These are phyloP conservation scores for Diabrotica undecimpunctata DNA, from an alignment of 1,140 invertebrate genomes.

Conservation along the genomic window DNA sequence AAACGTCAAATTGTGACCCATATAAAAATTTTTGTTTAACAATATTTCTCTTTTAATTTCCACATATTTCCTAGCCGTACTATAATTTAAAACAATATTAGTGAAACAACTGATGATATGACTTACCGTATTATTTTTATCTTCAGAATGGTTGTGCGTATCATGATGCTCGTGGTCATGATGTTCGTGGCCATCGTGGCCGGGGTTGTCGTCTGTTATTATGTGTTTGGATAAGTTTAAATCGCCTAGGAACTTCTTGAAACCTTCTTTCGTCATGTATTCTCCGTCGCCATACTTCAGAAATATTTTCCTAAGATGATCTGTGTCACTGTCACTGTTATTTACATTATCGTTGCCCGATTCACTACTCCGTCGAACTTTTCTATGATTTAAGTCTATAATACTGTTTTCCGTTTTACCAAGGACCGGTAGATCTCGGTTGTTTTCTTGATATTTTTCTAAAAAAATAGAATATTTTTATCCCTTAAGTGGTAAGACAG, in stretches of 20 bases:
- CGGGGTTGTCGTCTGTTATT: background rate
- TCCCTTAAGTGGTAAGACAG: too few species aligned
- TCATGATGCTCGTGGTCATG: background rate
- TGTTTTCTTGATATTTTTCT: background rate
- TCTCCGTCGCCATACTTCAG: slow-evolving; percentile 54
- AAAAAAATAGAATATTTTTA: too few species aligned
- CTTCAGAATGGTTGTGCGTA: background rate
- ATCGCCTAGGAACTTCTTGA: slow-evolving; percentile 57
- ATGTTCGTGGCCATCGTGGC: background rate
- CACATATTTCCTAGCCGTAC: too few species aligned
- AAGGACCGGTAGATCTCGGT: background rate
- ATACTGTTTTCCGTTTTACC: slow-evolving; percentile 6
- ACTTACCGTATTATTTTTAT: background rate
- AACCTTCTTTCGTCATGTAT: slow-evolving; percentile 62
- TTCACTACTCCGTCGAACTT: slow-evolving; percentile 9
- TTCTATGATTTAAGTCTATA: slow-evolving; percentile 1
- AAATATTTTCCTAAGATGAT: slow-evolving; percentile 49
- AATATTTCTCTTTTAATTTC: too few species aligned
- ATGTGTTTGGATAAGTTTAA: slow-evolving; percentile 4
- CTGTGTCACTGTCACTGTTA: slow-evolving; percentile 18
- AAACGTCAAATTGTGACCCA: too few species aligned
- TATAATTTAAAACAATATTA: too few species aligned
- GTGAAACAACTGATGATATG: background rate
- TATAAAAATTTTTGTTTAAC: too few species aligned
- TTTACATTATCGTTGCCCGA: slow-evolving; percentile 21